Base-by-base conservation (phyloP, 2,797 vertebrate species). In the Meriones psammophilus region DNA sequence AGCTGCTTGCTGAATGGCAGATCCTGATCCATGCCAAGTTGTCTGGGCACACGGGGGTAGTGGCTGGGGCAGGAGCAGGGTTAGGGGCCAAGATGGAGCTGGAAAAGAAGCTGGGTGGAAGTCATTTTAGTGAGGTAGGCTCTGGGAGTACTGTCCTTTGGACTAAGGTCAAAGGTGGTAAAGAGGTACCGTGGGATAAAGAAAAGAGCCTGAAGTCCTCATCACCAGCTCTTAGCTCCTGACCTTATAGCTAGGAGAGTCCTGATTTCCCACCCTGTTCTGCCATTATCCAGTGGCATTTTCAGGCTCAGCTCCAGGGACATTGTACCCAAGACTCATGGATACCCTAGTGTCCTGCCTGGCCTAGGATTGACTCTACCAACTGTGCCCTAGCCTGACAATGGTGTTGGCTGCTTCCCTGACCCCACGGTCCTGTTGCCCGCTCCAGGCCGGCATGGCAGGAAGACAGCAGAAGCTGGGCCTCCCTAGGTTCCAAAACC, bases 1-100 rank as follows among this genome's bases (percentile, higher is more conserved):
- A 97, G 96, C 96, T 86, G 98, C 90, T 98, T 98, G 92, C 96
- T 98, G 97, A 98, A 98, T 97, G 96, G 97, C 97, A 98, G 98
- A 98, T 98, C 97, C 97, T 95, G 94, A 96, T 97, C 98, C 98
- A 97, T 98, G 98, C 98, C 98, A 98, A 94, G 98, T 98, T 98
- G 98, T 98, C 98, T 98, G 98, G 97, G 97, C 92, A 93, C 58
- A 90, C 0, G 1, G 73, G 50, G 79, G 39, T n/a, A 64, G 26
- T 78, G 94, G 18, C 68, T 8, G 36, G 56, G n/a, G 58, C 42
- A 39, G 69, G 42, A 68, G 64, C 66, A 69, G 46, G 46, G 46
- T 69, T 10, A 30, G 17, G 62, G 74, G n/a, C 33, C 89, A 33
- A 15, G 64, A 42, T 58, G 64, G 64, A 91, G 14, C 69, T 36